phyloP scores from a whole-genome alignment of 2,888 invertebrate genomes.

The Elmis aenea region DNA sequence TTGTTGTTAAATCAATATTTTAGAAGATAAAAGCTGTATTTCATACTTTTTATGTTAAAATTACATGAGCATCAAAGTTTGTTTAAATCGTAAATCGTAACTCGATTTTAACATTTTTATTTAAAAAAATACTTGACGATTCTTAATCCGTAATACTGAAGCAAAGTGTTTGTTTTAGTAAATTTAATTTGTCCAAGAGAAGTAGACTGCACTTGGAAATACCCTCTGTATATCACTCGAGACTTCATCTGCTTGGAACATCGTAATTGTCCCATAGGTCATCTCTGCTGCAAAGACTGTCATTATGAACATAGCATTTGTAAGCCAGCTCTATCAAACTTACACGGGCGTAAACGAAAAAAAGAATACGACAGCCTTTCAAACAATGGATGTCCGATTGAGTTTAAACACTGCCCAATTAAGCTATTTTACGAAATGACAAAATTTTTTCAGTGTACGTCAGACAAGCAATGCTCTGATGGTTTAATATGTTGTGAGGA shows the following conservation, averaged over 20 bases:
- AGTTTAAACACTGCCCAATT: background rate
- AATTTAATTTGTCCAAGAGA: background rate
- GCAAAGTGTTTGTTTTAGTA: background rate
- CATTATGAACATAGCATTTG: slow-evolving; percentile 9
- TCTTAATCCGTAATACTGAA: too few relatives aligned
- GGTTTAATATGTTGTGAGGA: slow-evolving; percentile 12
- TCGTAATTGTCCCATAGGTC: slow-evolving; percentile 8
- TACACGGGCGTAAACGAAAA: slow-evolving; percentile 1
- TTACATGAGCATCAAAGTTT: too few relatives aligned
- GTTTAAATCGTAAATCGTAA: too few relatives aligned
- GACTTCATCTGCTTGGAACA: slow-evolving; percentile 6
- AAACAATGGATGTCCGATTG: slow-evolving; percentile 1
- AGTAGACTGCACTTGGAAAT: background rate
- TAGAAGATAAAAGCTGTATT: too few relatives aligned
- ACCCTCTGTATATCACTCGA: background rate
- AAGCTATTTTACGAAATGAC: background rate
- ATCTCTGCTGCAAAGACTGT: slow-evolving; percentile 10
- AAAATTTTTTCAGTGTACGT: slow-evolving; percentile 3
- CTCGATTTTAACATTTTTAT: too few relatives aligned
- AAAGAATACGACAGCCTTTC: too few relatives aligned
- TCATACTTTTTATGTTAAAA: too few relatives aligned
- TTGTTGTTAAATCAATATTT: too few relatives aligned
- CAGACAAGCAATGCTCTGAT: slow-evolving; percentile 2
- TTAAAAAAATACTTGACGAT: too few relatives aligned
- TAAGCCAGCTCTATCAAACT: slow-evolving; percentile 2